A percentile compares a stretch with the other conserved stretches of the same genome.
Conservation (phyloP, 2,888 invertebrate genomes). For the Scotopteryx bipunctaria region DNA sequence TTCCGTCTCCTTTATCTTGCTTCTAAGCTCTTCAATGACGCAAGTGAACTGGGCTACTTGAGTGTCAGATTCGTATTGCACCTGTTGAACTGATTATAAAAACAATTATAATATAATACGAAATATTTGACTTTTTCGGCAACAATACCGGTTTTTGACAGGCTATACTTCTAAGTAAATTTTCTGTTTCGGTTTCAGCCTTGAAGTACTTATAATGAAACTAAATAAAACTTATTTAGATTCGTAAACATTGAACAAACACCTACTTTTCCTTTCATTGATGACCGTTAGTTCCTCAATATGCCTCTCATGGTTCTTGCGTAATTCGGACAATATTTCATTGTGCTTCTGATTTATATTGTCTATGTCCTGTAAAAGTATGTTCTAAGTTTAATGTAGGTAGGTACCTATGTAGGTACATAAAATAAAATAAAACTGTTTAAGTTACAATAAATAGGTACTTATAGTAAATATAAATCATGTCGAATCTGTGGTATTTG, state of each 20-base stretch:
- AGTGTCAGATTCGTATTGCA: slow-evolving; percentile 67
- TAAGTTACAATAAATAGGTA: no score
- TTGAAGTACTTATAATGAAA: no score
- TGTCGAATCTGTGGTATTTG: no score
- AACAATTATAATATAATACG: not conserved
- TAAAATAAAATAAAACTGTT: no score
- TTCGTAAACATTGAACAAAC: slow-evolving; percentile 10
- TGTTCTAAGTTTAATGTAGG: not conserved
- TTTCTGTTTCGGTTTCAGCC: no score
- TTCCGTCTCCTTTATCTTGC: slow-evolving; percentile 63
- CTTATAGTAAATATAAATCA: no score
- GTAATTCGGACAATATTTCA: slow-evolving; percentile 53
- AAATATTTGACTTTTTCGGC: no score
- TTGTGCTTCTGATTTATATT: slow-evolving; percentile 52
- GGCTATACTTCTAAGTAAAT: no score
- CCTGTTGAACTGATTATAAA: slow-evolving; percentile 45
- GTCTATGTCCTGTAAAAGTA: slow-evolving; percentile 61
- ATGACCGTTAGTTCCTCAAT: slow-evolving; percentile 56
- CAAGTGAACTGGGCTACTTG: slow-evolving; percentile 70
- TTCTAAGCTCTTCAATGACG: slow-evolving; percentile 64
- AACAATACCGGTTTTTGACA: no score
- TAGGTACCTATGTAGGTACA: slow-evolving; percentile 7
- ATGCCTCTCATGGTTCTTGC: slow-evolving; percentile 56
- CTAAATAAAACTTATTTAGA: no score
- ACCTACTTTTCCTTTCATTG: slow-evolving; percentile 66